Base-by-base conservation (phyloP, 2,113 vertebrate species). In the Columba livia region DNA sequence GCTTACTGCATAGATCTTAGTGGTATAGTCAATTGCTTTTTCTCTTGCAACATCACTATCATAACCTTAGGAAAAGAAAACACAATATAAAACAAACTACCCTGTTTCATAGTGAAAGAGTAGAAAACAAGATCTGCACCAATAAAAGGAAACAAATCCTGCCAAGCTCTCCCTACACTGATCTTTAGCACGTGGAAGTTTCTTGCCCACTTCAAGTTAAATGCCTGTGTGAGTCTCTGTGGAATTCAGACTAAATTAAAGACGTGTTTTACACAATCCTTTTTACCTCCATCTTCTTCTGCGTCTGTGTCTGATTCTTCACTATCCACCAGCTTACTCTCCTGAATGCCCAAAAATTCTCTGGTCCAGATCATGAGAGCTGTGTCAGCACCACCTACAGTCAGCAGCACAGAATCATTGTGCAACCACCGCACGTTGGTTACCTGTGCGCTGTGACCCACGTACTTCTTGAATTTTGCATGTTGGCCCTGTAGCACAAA, bases 301-400 rank as follows among this genome's bases (percentile, higher is more conserved):
- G 98, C 97, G 34, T 99, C 99, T 0, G 99, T 99, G 70, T 99
- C 99, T 0, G 99, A 99, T 91, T 99, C 99, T 79, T 99, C 99
- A 17, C 99, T 99, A 96, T 99, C 99, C 87, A 99, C 98, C 8
- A 98, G 98, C 95, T 99, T 99, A 96, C 97, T 99, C 96, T 99
- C 99, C 73, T 98, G 98, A 95, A 98, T 99, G 61, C 98, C 98
- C 83, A 97, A 95, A 51, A 98, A 98, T 94, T 99, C 99, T 95
- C 99, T 97, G n/a, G 96, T 98, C 99, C 99, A 99, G 98, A 99
- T 99, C 99, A 99, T 99, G 92, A 99, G 96, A 31, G 99, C 99
- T 0, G 99, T 99, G 95, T 99, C 99, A 0, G 99, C 99, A 0
- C 99, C 99, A 5, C 99, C 99, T 64, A 99, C 99, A 0, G 99